Base-by-base conservation (phyloP, 2,113 vertebrate genomes). In the Neodontobutis hainanensis region DNA sequence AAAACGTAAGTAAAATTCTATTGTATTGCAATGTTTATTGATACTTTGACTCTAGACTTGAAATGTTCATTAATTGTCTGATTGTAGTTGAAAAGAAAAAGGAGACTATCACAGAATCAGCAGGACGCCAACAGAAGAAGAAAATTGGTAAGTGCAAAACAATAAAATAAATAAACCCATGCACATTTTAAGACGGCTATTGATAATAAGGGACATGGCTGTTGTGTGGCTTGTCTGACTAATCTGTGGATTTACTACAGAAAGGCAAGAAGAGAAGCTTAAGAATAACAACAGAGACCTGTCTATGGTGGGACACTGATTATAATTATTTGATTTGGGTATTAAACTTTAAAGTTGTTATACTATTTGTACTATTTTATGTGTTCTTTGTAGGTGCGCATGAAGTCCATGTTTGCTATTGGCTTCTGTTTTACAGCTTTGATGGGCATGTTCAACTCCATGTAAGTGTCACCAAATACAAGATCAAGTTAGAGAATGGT, bases 381-480 rank as follows among this genome's bases (percentile, higher is more conserved):
- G 47, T 70, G 2, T 61, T 10, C 14, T 15, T 85, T 86, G 35
- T 68, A 99, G 97, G 97, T 99, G 48, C 94, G 97, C 42, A 99
- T 99, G 97, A 99, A 99, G 90, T 99, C 97, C 34, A 99, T 99
- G 97, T 98, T 99, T 81, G 97, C 97, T 9, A 99, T 99, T 15
- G 97, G 97, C 60, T 99, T 99, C 90, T 99, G 97, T 79, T 99
- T n/a, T 63, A 99, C 97, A 46, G 97, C 97, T 61, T 86, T 99
- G 84, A 99, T 99, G 97, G 97, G 97, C 84, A 99, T 99, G 97
- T 99, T 99, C 87, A 99, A 99, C 85, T 99, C 97, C 43, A 99
- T 99, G 97, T 99, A 90, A 95, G 96, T 94, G 67, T 57, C 7
- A 5, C 11, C 6, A 43, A 19, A 7, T 42, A 34, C 6, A n/a